Base-by-base conservation (phyloP, 2,797 vertebrate species). In the Australoheros facetus region DNA sequence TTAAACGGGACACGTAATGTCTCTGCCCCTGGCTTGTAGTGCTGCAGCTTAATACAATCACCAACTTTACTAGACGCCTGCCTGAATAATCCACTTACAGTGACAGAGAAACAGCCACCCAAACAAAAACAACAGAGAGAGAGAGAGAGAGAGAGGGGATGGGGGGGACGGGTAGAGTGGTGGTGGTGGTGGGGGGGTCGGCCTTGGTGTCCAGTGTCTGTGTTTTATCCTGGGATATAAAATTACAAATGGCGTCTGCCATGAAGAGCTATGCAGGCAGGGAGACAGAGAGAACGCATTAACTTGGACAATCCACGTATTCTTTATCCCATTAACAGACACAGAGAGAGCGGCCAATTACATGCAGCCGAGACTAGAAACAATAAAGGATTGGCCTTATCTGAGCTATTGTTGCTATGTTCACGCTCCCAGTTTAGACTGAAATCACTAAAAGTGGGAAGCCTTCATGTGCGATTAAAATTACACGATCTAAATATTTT, bases 1-100 rank as follows among this genome's bases (percentile, higher is more conserved):
- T 97, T 96, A 96, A 95, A 90, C 88, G 82, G 86, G 87, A 94
- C 94, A 95, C 92, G 92, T 94, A 94, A 94, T 94, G 94, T 93
- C 91, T 93, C 81, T 92, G 92, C 91, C 93, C 90, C 85, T 87
- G 85, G 91, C 92, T 91, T 95, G 94, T 95, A 95, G 89, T 83
- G 81, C 88, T 82, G 72, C 89, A 86, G 89, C 92, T 94, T 93
- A 94, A 95, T 93, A 92, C 92, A 93, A 95, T 95, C 94, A 95
- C 90, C 93, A 95, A 95, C 91, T 95, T 95, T 94, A 92, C 92
- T 92, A 89, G 92, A 91, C 89, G 89, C 93, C 93, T 92, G 89
- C 88, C 87, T 75, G 86, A 92, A 90, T 95, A 94, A 95, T 92
- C 88, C 79, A 91, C 90, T 94, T 94, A 94, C 39, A 86, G 70